These are phyloP conservation scores for Greenwoodochromis staneri DNA, from an alignment of 2,113 vertebrate genomes.

Conservation along the genomic window DNA sequence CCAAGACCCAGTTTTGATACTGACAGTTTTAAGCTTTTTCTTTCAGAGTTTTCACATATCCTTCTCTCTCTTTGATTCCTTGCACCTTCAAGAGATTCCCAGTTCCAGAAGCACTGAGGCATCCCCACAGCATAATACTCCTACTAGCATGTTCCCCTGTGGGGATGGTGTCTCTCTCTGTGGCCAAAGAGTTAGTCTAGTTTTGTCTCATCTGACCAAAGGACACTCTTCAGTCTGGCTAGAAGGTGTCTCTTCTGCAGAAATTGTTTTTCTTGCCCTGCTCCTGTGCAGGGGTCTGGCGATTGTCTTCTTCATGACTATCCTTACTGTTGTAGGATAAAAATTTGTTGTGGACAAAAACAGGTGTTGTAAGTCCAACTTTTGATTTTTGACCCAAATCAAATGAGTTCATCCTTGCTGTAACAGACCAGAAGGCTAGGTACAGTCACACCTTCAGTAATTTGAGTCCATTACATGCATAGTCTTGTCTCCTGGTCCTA, in stretches of 20 bases:
- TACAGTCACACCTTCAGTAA: neutral
- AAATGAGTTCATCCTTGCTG: neutral
- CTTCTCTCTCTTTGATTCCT: no score
- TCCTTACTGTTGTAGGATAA: neutral
- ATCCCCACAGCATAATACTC: no score
- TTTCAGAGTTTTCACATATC: no score
- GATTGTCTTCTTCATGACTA: neutral
- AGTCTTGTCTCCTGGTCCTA: neutral
- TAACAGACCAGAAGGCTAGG: neutral
- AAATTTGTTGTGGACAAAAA: neutral
- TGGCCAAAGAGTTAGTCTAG: no score
- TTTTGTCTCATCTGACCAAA: no score
- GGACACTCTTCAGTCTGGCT: neutral
- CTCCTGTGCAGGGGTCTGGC: neutral
- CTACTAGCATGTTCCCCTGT: no score
- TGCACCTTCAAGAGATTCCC: no score
- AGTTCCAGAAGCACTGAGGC: no score
- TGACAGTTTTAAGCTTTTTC: no score
- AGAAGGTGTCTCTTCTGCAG: neutral
- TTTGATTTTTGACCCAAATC: neutral
- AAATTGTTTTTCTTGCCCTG: neutral
- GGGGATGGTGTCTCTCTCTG: no score
- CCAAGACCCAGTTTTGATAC: no score
- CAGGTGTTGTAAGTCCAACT: neutral
- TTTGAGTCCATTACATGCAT: neutral